A percentile compares a stretch with the other conserved stretches of the same genome.
These are phyloP conservation scores for Mus caroli DNA, from an alignment of 2,797 vertebrate species.

Conservation along the genomic window DNA sequence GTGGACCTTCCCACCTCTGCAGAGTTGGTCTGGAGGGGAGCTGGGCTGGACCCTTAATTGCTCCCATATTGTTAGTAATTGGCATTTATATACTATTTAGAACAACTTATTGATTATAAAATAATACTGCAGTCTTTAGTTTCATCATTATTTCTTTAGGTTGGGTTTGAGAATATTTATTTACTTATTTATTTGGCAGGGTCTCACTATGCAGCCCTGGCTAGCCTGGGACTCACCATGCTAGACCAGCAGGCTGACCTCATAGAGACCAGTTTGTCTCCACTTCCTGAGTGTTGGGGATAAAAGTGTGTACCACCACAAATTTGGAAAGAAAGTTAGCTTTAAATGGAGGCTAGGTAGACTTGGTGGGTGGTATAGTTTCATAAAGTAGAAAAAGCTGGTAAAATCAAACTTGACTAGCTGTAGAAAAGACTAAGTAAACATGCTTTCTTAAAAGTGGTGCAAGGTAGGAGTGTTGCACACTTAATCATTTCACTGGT, in stretches of 20 bases:
- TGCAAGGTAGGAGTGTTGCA: neutral
- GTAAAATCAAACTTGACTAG: slow-evolving; percentile 38
- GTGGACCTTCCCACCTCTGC: slow-evolving; percentile 10
- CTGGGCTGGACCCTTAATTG: neutral
- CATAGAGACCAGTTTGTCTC: neutral
- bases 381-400: slow-evolving; percentile 24
- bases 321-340: slow-evolving; percentile 44
- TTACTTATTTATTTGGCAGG: neutral
- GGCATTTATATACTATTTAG: slow-evolving; percentile 33
- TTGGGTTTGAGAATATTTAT: neutral
- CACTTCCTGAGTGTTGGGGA: neutral
- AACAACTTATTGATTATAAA: slow-evolving; percentile 1
- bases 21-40: neutral
- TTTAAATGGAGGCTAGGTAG: neutral
- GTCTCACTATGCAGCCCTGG: neutral
- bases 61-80: slow-evolving; percentile 17
- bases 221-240: neutral
- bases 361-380: slow-evolving; percentile 4
- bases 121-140: neutral
- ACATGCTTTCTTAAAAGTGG: slow-evolving; percentile 13
- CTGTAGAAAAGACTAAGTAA: slow-evolving; percentile 28
- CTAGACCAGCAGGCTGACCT: neutral
- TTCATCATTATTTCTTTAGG: neutral
- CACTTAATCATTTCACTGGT: neutral
- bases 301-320: neutral